Evolutionary conservation across 2,888 invertebrate species (phyloP), one percentile per base, ranked within the genome.

Genomic region (Dione juno): DNA sequence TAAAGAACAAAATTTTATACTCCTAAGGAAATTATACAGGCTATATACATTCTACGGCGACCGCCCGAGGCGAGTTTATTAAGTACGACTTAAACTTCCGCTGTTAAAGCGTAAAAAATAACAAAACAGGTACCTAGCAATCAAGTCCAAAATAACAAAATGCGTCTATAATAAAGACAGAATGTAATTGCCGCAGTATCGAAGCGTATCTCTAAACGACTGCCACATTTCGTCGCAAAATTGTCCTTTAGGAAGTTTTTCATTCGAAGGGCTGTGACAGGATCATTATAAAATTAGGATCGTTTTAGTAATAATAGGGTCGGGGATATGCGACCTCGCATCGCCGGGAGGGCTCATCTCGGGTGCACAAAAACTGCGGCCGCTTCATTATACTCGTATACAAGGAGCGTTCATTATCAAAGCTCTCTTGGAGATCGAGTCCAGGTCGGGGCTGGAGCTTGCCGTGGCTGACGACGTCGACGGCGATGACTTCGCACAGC

Each of bases 241-340:
- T 92, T 92, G 92, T 92, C 92, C 87, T 84, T 88, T 86, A 83
- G 82, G 83, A 84, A 84, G 82, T 84, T 85, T 88, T 89, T 85
- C 84, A 83, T 79, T 70, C 80, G 81, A 79, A 88, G 85, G 88
- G 84, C 85, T 92, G 90, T 90, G 92, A 93, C 92, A 92, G 88
- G 88, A 86, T 88, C 89, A 92, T 93, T 93, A 93, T 90, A 90
- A 89, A 92, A 92, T 93, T 92, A 92, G 89, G 88, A 90, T 83
- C 92, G 88, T 88, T 92, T 90, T 84, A 81, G 87, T 92, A 93
- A 93, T 92, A 87, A 92, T 88, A 91, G 92, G 90, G 89, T 80
- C 83, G 84, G 80, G 37, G 82, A 82, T 83, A 80, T 84, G 88
- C 87, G 89, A 84, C 87, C 87, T 82, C 81, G 77, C 81, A 84